Percentiles rank a stretch among this genome's conserved stretches.
Conservation (phyloP, 2,113 vertebrate species). For the Micromys minutus region DNA sequence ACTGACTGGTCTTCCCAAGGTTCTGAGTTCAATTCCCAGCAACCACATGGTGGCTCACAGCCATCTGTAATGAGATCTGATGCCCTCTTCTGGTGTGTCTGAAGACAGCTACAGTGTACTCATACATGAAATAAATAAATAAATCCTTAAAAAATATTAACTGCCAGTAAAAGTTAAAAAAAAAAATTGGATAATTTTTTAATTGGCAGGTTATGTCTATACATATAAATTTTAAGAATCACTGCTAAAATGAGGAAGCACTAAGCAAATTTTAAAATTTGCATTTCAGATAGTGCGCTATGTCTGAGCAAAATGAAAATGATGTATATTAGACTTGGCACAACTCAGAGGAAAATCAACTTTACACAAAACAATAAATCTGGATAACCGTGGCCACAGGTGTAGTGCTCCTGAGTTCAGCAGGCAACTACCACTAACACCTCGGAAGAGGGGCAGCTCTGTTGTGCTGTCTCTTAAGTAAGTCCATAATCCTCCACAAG, state of each 20-base stretch:
- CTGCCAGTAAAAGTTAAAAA: too few species aligned
- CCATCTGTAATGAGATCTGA: too few species aligned
- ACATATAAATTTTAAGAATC: conserved; percentile 10
- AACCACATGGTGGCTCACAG: too few species aligned
- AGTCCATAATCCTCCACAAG: background rate
- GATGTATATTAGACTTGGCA: background rate
- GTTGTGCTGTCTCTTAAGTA: background rate
- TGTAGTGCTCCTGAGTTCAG: background rate
- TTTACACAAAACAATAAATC: background rate
- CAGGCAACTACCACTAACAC: background rate
- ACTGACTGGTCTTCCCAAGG: too few species aligned
- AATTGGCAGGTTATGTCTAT: background rate
- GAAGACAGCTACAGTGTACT: too few species aligned
- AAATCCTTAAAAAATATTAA: too few species aligned
- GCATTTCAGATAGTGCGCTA: background rate
- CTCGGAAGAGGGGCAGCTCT: background rate
- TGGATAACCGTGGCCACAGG: background rate
- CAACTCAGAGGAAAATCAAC: background rate
- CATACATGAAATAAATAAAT: too few species aligned
- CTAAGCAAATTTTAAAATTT: conserved; percentile 28
- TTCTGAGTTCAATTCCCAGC: too few species aligned
- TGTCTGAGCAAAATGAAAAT: background rate
- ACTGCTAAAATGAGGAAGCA: background rate
- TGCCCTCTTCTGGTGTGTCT: too few species aligned
- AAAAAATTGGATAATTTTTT: too few species aligned